Percentiles rank a stretch among this genome's conserved stretches.
phyloP scores from a whole-genome alignment of 2,113 vertebrate genomes.

The Oryzias melastigma region DNA sequence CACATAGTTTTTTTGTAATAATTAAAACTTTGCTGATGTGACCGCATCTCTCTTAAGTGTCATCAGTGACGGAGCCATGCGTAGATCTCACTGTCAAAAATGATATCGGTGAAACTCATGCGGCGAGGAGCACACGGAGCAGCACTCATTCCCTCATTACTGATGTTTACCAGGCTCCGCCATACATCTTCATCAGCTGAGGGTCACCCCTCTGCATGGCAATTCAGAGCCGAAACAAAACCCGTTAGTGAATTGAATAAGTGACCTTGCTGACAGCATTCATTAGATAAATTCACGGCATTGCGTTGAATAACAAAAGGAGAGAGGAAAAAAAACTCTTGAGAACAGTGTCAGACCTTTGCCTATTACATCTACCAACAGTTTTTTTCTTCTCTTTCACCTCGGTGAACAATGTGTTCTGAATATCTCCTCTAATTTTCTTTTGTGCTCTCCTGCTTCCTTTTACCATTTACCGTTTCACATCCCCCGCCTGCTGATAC shows the following conservation, averaged over 20 bases:
- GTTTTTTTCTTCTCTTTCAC: conserved; percentile 32
- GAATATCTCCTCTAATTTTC: conserved; percentile 38
- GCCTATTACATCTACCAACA: conserved; percentile 23
- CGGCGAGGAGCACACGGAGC: background rate
- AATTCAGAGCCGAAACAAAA: conserved; percentile 46
- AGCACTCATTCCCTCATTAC: conserved; percentile 35
- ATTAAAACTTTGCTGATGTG: conserved; percentile 23
- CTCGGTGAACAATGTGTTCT: conserved; percentile 25
- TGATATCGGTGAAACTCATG: conserved; percentile 16
- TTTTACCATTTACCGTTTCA: conserved; percentile 21
- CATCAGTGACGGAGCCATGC: conserved; percentile 11
- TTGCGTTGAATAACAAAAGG: conserved; percentile 36
- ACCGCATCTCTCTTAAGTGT: conserved; percentile 14
- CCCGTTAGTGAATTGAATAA: conserved; percentile 29
- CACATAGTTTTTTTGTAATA: conserved; percentile 3
- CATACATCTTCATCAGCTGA: conserved; percentile 51
- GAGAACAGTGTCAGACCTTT: conserved; percentile 12
- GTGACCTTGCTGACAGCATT: conserved; percentile 51
- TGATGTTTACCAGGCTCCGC: conserved; percentile 34
- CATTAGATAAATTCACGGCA: conserved; percentile 36
- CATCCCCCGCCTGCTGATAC: conserved; percentile 5
- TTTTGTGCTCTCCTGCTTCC: conserved; percentile 16
- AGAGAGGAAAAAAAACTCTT: conserved; percentile 5
- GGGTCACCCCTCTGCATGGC: conserved; percentile 47
- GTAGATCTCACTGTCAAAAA: conserved; percentile 21